Evolutionary conservation across 2,888 invertebrate species (phyloP), one percentile per base, ranked within the genome.

Genomic region (Phlogophora meticulosa): DNA sequence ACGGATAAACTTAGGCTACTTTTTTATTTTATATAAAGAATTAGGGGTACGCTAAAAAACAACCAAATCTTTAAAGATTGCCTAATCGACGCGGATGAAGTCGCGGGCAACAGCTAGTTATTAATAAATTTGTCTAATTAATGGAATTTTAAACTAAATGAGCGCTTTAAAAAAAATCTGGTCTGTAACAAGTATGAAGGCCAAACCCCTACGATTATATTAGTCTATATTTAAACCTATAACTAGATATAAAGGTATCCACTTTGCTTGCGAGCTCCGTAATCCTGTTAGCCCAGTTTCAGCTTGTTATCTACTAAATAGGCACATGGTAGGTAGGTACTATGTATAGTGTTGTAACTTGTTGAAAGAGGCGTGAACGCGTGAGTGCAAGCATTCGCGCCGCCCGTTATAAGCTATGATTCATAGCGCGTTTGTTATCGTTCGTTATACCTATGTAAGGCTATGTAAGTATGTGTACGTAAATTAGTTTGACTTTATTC

Each of bases 221-320:
- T 61, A 51, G 59, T 53, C 59, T 59, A 62, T 63, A 76, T 49
- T 80, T 79, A 80, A 80, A 81, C 84, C 81, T 85, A 74, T 74
- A 72, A 63, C 62, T 70, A 68, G 73, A 63, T 66, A 72, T 81
- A 78, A 62, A 72, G 80, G 73, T 77, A 77, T 82, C 38, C 56
- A 48, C 40, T 83, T 74, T 80, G 84, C 75, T 76, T 72, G 78
- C 84, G 81, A 76, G 80, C 69, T 81, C 84, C 68, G 77, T 93
- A 92, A 93, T 92, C 91, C 88, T 89, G 88, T 93, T 93, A 93
- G 89, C 89, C 90, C 89, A 90, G 87, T 92, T 92, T 87, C 80
- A 89, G 87, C 85, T 84, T 82, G 86, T 88, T 90, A 91, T 88
- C 87, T 88, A 78, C 81, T 79, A 80, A 81, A 82, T 60, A 72